phyloP scores from a whole-genome alignment of 1,140 invertebrate genomes.

The Bacillus rossius region DNA sequence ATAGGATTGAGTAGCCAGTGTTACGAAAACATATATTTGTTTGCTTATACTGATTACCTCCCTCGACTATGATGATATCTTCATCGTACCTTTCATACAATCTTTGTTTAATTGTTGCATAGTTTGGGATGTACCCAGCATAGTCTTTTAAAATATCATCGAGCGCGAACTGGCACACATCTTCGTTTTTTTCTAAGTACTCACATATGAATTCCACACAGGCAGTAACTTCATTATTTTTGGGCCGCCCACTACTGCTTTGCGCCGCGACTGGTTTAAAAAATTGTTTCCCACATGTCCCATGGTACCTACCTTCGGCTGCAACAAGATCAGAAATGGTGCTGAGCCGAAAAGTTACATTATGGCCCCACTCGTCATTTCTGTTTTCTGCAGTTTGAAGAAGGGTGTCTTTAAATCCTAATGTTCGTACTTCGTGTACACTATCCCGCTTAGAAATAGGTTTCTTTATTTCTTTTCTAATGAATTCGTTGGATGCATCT shows the following conservation, averaged over 20 bases:
- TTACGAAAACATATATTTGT: slow-evolving; percentile 27
- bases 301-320: slow-evolving; percentile 25
- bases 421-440: too few relatives aligned
- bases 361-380: background rate
- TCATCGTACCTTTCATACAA: background rate
- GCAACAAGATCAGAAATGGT: slow-evolving; percentile 13
- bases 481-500: too few relatives aligned
- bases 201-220: background rate
- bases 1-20: slow-evolving; percentile 21
- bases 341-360: background rate
- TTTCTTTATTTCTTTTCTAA: too few relatives aligned
- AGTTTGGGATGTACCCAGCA: too few relatives aligned
- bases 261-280: slow-evolving; percentile 20
- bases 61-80: background rate
- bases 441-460: too few relatives aligned
- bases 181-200: slow-evolving; percentile 1
- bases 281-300: slow-evolving; percentile 26
- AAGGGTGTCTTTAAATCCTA: too few relatives aligned
- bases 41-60: slow-evolving; percentile 12
- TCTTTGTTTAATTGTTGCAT: background rate
- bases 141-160: background rate
- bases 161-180: background rate
- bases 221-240: slow-evolving; percentile 3
- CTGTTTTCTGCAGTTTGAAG: background rate
- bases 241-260: too few relatives aligned